phyloP scores from a whole-genome alignment of 2,888 invertebrate species.

The Drosophila subsilvestris region DNA sequence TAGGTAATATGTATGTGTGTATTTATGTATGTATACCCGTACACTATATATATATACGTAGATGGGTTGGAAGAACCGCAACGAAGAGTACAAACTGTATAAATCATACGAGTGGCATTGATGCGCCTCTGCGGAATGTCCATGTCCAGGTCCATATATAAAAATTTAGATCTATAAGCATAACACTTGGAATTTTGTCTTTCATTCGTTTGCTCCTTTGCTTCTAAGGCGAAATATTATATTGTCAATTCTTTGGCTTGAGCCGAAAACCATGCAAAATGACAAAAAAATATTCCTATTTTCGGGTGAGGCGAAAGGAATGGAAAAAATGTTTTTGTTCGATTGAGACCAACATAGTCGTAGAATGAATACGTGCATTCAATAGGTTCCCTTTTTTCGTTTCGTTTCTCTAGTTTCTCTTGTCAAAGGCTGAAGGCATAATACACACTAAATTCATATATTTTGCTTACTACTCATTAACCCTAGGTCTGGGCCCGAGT shows the following conservation, averaged over 20 bases:
- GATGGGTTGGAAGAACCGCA: constrained; percentile 68
- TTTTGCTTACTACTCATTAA: constrained; percentile 41
- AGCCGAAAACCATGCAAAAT: constrained; percentile 81
- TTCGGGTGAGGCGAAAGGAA: constrained; percentile 40
- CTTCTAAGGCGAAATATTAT: constrained; percentile 81
- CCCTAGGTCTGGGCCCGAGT: constrained; percentile 39
- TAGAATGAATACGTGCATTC: constrained; percentile 40
- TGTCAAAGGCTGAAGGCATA: constrained; percentile 65
- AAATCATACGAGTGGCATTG: constrained; percentile 44
- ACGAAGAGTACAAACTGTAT: constrained; percentile 52
- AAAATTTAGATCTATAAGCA: constrained; percentile 76
- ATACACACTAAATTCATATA: constrained; percentile 59
- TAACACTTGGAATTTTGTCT: constrained; percentile 74
- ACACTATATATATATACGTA: constrained; percentile 29
- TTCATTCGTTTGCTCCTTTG: constrained; percentile 63
- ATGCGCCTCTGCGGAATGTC: constrained; percentile 31
- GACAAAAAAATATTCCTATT: constrained; percentile 79
- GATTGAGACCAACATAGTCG: constrained; percentile 36
- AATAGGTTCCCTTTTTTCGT: constrained; percentile 32
- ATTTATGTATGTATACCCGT: constrained; percentile 14
- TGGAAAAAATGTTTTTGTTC: constrained; percentile 24
- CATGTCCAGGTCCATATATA: constrained; percentile 53
- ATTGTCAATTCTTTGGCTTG: constrained; percentile 82
- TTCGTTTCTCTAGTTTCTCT: constrained; percentile 23
- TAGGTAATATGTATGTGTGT: constrained; percentile 31